phyloP scores from a whole-genome alignment of 37 sponge, comb jelly and placozoan species.

The Eunapius fragilis region DNA sequence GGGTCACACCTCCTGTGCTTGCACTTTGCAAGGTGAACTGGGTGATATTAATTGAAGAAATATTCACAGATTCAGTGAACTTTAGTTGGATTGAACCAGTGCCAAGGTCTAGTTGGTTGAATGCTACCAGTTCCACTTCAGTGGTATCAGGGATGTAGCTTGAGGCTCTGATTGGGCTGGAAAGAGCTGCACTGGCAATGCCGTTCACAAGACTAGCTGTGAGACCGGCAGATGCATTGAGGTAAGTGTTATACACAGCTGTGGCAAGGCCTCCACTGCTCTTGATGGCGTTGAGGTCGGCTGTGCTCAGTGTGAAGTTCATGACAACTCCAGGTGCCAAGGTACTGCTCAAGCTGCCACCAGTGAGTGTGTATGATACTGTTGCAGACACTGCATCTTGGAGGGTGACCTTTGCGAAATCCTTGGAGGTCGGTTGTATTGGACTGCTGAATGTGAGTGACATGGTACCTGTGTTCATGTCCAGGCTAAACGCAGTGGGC shows the following conservation, averaged over 20 bases:
- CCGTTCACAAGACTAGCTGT: constrained; percentile 31
- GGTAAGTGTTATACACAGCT: constrained; percentile 55
- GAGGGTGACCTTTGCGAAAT: constrained; percentile 60
- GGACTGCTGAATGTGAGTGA: constrained; percentile 81
- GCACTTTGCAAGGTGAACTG: constrained; percentile 62
- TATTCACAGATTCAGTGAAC: constrained; percentile 85
- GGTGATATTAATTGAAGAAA: constrained; percentile 31
- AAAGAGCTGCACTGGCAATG: constrained; percentile 18
- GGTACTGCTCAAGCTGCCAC: constrained; percentile 30
- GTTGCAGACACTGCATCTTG: constrained; percentile 57
- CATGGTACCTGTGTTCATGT: constrained; percentile 70
- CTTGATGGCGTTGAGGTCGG: constrained; percentile 76
- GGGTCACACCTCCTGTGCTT: constrained; percentile 31
- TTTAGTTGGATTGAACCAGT: constrained; percentile 56
- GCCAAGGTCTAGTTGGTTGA: constrained; percentile 63
- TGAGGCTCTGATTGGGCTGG: constrained; percentile 49
- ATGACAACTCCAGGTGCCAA: not conserved
- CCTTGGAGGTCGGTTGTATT: constrained; percentile 44
- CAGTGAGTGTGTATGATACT: constrained; percentile 48
- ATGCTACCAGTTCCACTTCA: constrained; percentile 29
- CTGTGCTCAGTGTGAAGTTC: constrained; percentile 20
- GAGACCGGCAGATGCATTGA: constrained; percentile 23
- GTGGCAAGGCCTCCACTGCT: constrained; percentile 64
- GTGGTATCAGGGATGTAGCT: constrained; percentile 51
- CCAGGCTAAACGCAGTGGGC: constrained; percentile 49